Evolutionary conservation across 2,113 vertebrate species (phyloP), one percentile per base, ranked within the genome.

Genomic region (Prunella himalayana): DNA sequence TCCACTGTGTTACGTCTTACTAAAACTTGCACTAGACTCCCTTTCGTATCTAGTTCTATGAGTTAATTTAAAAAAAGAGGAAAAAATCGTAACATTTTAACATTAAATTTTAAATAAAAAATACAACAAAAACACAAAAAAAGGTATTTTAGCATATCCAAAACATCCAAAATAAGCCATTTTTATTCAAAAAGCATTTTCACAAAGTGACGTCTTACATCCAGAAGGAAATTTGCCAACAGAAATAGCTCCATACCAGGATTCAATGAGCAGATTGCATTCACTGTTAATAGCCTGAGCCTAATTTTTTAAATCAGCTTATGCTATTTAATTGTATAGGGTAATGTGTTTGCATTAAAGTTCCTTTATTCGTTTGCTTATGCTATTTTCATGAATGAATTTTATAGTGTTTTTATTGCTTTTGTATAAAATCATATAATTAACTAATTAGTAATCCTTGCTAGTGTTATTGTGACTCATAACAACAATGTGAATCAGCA

Each of bases 401-500:
- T 86, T 88, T 63, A 53, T 51, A 11, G 19, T 45, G 22, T 53
- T 82, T 81, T 51, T 71, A 60, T 30, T 30, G 37, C 2, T 88
- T 93, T 92, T 81, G 24, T 81, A n/a, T 63, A 70, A 86, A 93
- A 86, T 61, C 33, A 42, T 68, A 27, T 14, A 37, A 35, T 71
- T 92, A 84, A 73, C 47, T 92, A 75, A 91, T 82, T 80, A 90
- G 53, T 60, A 91, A 56, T 83, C 80, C 27, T 78, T 94, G 23
- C 9, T 56, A 33, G 13, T 68, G 13, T 56, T 78, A 23, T 8
- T 45, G 53, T 96, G 92, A 93, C 72, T 96, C 92, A 92, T 51
- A 88, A 68, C 8, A 82, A 73, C 61, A 73, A 45, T 7, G 25
- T 94, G 92, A 96, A 87, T 96, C 93, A 96, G 88, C 88, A 54